A percentile compares a stretch with the other conserved stretches of the same genome.
Evolutionary conservation across 2,113 vertebrate genomes (phyloP).

Genomic region (Eleginops maclovinus): DNA sequence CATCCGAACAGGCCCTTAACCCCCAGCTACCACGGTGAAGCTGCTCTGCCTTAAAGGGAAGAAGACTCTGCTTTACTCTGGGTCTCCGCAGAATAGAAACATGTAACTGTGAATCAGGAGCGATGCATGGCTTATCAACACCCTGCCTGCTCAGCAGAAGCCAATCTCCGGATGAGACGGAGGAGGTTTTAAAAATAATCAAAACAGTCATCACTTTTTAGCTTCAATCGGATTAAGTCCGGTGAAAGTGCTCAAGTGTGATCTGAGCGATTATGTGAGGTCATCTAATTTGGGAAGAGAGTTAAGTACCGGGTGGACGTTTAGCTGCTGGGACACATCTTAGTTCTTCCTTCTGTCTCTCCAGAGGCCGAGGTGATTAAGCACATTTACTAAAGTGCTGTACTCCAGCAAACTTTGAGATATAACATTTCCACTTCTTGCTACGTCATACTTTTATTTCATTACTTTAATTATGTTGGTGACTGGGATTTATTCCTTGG

Average conservation of each 20-base stretch:
- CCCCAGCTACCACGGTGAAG: slow-evolving; percentile 1
- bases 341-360: no score
- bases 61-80: slow-evolving; percentile 24
- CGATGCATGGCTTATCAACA: neutral
- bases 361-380: neutral
- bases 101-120: slow-evolving; percentile 18
- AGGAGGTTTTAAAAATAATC: slow-evolving; percentile 49
- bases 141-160: slow-evolving; percentile 41
- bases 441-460: neutral
- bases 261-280: slow-evolving; percentile 45
- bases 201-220: slow-evolving; percentile 54
- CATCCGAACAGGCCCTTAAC: slow-evolving; percentile 15
- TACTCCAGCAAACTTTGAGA: neutral
- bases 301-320: slow-evolving; percentile 38
- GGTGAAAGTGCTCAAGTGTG: slow-evolving; percentile 24
- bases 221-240: slow-evolving; percentile 49
- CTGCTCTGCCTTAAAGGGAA: neutral
- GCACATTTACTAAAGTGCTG: neutral
- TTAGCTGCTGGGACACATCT: no score
- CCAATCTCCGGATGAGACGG: neutral
- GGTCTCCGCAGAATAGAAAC: slow-evolving; percentile 41
- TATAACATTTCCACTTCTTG: neutral
- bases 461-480: no score
- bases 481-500: no score
- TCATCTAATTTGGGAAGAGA: slow-evolving; percentile 47